A percentile compares a stretch with the other conserved stretches of the same genome.
phyloP scores from a whole-genome alignment of 1,140 invertebrate genomes.

The Lordiphosa mommai region DNA sequence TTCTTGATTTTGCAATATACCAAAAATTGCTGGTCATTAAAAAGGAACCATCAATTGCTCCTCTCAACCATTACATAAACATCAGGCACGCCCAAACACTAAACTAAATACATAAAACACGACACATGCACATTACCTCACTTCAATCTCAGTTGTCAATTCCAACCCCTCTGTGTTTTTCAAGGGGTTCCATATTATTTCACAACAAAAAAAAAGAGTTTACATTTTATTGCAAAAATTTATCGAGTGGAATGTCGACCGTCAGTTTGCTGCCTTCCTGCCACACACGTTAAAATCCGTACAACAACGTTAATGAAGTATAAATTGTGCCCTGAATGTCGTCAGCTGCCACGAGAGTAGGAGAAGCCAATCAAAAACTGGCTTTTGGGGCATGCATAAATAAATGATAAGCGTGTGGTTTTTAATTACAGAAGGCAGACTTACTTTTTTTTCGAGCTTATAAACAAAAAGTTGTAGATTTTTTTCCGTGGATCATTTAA shows the following conservation, averaged over 20 bases:
- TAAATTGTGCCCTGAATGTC: slow-evolving; percentile 48
- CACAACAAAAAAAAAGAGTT: slow-evolving; percentile 11
- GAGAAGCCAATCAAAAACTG: slow-evolving; percentile 74
- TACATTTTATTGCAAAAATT: slow-evolving; percentile 43
- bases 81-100: too few species aligned
- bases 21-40: background rate
- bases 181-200: slow-evolving; percentile 5
- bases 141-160: too few species aligned
- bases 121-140: too few species aligned
- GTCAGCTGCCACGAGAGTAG: slow-evolving; percentile 40
- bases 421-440: slow-evolving; percentile 59
- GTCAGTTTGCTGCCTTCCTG: slow-evolving; percentile 17
- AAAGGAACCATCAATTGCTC: too few species aligned
- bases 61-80: too few species aligned
- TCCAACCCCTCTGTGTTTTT: too few species aligned
- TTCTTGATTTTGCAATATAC: too few species aligned
- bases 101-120: too few species aligned
- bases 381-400: slow-evolving; percentile 43
- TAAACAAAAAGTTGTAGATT: slow-evolving; percentile 28
- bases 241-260: slow-evolving; percentile 51
- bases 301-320: background rate
- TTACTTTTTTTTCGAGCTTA: background rate
- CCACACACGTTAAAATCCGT: slow-evolving; percentile 16
- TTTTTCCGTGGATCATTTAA: slow-evolving; percentile 18
- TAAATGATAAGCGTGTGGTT: slow-evolving; percentile 66